Conservation (phyloP, 30 jellyfish, hydroid and myxozoan genomes). For the Chrysaora quinquecirrha region DNA sequence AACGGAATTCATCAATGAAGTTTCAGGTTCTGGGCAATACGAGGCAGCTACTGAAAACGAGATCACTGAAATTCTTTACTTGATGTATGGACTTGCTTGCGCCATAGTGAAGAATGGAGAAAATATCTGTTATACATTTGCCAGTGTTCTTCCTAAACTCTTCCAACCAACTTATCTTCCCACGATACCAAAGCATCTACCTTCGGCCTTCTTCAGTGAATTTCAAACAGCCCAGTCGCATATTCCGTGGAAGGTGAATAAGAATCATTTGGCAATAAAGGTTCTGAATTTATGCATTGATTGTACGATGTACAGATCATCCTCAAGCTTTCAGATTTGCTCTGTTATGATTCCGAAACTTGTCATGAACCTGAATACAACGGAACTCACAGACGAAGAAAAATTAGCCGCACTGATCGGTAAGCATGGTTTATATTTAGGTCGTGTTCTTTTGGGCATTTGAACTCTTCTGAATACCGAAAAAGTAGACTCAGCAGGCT, state of each 20-base stretch:
- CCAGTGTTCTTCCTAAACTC: constrained; percentile 71
- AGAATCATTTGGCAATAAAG: constrained; percentile 48
- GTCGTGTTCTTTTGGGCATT: too few species aligned
- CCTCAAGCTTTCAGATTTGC: constrained; percentile 73
- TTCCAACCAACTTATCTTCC: constrained; percentile 72
- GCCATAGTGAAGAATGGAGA: constrained; percentile 57
- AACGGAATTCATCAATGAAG: too few species aligned
- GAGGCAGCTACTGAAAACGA: neutral
- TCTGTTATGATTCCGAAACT: constrained; percentile 84
- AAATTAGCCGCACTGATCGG: constrained; percentile 61
- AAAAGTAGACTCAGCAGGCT: too few species aligned
- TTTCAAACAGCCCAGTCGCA: constrained; percentile 28
- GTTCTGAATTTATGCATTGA: constrained; percentile 47
- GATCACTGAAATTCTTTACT: neutral
- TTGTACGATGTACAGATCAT: constrained; percentile 28
- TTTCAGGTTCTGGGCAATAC: neutral
- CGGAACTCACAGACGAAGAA: constrained; percentile 39
- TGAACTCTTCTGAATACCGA: too few species aligned
- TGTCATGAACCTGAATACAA: constrained; percentile 55
- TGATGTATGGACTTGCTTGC: constrained; percentile 71
- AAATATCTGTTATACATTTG: constrained; percentile 56
- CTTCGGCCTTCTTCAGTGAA: constrained; percentile 28
- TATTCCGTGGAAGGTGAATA: constrained; percentile 69
- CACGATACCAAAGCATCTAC: constrained; percentile 32
- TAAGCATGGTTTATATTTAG: neutral